Evolutionary conservation across 2,113 vertebrate genomes (phyloP).

Genomic region (Grammomys dolichurus): DNA sequence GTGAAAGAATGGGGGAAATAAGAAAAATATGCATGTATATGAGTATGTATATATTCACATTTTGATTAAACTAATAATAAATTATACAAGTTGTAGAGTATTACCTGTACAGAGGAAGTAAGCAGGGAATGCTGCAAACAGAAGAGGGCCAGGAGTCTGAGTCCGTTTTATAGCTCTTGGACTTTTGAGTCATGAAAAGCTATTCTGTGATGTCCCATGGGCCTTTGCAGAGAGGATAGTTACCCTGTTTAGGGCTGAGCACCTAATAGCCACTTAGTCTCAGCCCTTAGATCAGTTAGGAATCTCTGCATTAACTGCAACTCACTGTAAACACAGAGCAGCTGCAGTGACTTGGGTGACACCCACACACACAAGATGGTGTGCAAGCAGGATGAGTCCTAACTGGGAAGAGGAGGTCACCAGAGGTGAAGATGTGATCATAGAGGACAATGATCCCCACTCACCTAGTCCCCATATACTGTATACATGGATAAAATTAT

Average conservation of each 20-base stretch:
- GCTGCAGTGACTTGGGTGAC: background rate
- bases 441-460: no score
- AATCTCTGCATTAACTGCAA: background rate
- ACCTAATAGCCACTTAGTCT: background rate
- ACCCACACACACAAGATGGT: background rate
- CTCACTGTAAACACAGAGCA: background rate
- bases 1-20: background rate
- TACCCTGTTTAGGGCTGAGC: background rate
- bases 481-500: no score
- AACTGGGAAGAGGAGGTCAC: no score
- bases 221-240: background rate
- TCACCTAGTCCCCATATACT: no score
- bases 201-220: background rate
- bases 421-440: no score
- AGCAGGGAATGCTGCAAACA: no score
- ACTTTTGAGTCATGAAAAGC: conserved; percentile 10
- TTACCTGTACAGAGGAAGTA: background rate
- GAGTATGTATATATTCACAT: background rate
- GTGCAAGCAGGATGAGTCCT: no score
- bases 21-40: background rate
- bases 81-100: background rate
- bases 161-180: background rate
- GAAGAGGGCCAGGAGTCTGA: background rate
- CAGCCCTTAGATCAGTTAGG: background rate
- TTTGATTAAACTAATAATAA: conserved; percentile 36